Conservation (phyloP, 2,888 invertebrate genomes). For the Pristionchus japonicus region DNA sequence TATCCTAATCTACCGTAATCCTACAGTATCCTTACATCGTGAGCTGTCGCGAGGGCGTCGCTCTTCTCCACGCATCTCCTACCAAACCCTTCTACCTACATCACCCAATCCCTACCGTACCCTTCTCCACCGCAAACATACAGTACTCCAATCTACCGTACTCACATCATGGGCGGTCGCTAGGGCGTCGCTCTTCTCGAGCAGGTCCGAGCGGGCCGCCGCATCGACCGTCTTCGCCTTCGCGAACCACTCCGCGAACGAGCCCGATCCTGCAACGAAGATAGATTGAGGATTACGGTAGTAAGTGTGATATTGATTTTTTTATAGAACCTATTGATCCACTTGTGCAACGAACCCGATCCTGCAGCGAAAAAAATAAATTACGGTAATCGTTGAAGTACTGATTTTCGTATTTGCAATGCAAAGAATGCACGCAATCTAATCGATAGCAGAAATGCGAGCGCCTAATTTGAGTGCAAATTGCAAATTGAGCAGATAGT, state of each 20-base stretch:
- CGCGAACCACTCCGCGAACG: constrained; percentile 65
- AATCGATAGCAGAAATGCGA: no score
- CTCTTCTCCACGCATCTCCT: constrained; percentile 57
- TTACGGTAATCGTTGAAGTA: no score
- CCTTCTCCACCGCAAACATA: background rate
- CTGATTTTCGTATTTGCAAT: no score
- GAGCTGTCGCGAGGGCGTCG: constrained; percentile 43
- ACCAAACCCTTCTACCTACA: constrained; percentile 25
- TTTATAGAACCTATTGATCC: no score
- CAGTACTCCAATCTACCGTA: background rate
- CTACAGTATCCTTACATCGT: constrained; percentile 18
- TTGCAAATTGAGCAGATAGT: background rate
- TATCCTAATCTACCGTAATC: background rate
- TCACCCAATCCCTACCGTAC: background rate
- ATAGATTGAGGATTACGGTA: background rate
- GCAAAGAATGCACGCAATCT: no score
- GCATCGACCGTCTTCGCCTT: constrained; percentile 60
- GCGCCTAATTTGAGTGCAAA: background rate
- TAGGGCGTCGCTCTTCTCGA: constrained; percentile 52
- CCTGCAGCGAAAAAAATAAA: no score
- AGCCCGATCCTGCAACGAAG: constrained; percentile 60
- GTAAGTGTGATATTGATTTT: background rate
- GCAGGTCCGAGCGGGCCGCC: constrained; percentile 63
- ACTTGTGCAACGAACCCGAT: no score
- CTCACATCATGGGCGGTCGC: constrained; percentile 45